These are phyloP conservation scores for Hymenochirus boettgeri DNA, from an alignment of 2,113 vertebrate species.

Conservation along the genomic window DNA sequence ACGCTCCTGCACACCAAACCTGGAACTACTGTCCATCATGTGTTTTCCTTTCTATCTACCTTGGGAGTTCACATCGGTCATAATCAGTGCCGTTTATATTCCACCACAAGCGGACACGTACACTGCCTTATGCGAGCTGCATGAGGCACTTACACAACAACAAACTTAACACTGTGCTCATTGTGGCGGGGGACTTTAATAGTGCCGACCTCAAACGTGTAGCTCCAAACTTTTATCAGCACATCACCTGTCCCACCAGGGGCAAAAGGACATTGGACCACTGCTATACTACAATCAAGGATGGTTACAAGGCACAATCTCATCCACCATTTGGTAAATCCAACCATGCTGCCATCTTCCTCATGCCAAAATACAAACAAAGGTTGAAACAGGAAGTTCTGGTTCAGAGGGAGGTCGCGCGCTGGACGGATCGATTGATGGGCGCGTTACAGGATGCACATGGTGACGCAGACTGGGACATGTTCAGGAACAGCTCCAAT, in stretches of 20 bases:
- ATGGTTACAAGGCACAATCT: too few species aligned
- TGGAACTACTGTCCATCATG: constrained; percentile 1
- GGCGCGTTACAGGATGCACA: too few species aligned
- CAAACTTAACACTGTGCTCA: background rate
- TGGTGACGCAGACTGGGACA: background rate
- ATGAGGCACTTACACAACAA: constrained; percentile 1
- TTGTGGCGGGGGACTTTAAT: background rate
- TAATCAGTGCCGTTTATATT: background rate
- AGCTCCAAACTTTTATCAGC: background rate
- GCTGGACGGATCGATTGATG: too few species aligned
- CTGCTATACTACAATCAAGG: too few species aligned
- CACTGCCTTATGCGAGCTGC: constrained; percentile 7
- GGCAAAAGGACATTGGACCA: constrained; percentile 4
- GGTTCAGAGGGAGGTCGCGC: too few species aligned
- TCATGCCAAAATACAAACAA: too few species aligned
- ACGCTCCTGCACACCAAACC: background rate
- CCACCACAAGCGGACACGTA: background rate
- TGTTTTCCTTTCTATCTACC: background rate
- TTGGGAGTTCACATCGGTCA: constrained; percentile 1
- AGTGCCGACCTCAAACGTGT: too few species aligned
- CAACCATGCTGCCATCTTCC: too few species aligned
- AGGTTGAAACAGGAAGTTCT: too few species aligned
- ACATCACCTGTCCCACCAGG: constrained; percentile 1
- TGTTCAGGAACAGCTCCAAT: background rate
- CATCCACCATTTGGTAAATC: too few species aligned